Percentiles rank a stretch among this genome's conserved stretches.
These are phyloP conservation scores for Lasioglossum albipes DNA, from an alignment of 1,140 invertebrate genomes.

Conservation along the genomic window DNA sequence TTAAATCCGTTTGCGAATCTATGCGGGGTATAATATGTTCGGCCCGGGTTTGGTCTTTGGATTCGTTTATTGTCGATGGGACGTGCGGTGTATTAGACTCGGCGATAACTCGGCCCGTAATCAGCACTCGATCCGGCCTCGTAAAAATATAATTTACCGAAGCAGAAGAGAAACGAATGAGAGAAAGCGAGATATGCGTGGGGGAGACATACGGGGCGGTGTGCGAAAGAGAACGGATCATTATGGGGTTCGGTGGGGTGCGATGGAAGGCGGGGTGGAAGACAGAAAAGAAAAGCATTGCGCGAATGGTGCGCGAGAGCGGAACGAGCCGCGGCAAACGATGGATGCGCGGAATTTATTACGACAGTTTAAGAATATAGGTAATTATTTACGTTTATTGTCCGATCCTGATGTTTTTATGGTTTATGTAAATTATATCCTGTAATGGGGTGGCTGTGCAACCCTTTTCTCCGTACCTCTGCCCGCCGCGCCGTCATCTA, in stretches of 20 bases:
- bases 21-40: background rate
- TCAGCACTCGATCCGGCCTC: conserved; percentile 43
- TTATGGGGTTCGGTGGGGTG: conserved; percentile 6
- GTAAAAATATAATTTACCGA: conserved; percentile 58
- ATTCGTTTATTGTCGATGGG: background rate
- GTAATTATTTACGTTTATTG: conserved; percentile 71
- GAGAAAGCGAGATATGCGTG: background rate
- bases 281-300: conserved; percentile 8
- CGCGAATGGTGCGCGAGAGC: conserved; percentile 10
- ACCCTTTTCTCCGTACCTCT: background rate
- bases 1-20: background rate
- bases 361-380: conserved; percentile 69
- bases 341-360: conserved; percentile 66
- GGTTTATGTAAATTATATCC: conserved; percentile 68
- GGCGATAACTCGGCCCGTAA: conserved; percentile 50
- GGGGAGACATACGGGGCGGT: background rate
- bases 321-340: conserved; percentile 35
- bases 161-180: conserved; percentile 2
- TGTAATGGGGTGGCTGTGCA: conserved; percentile 51
- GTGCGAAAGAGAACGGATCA: conserved; percentile 20
- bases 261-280: conserved; percentile 13
- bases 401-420: conserved; percentile 69
- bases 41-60: conserved; percentile 18
- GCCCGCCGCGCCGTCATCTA: background rate
- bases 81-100: conserved; percentile 29